Base-by-base conservation (phyloP, 2,113 vertebrate genomes). In the Zapornia atra region DNA sequence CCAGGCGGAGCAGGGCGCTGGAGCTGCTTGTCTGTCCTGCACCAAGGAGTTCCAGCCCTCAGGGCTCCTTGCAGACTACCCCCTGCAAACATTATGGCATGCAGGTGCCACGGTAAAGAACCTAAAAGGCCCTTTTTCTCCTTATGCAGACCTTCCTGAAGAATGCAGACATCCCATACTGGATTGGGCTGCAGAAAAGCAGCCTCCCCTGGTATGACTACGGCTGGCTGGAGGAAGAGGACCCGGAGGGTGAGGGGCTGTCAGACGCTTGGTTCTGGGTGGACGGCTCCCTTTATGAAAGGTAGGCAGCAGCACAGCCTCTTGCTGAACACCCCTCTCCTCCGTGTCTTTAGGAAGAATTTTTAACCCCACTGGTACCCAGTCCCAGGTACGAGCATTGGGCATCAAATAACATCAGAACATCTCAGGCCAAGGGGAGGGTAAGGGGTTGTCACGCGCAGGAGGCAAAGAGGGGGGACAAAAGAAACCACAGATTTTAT, bases 181-280 rank as follows among this genome's bases (percentile, higher is more conserved):
- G 95, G 95, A 96, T 97, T 0, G 95, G 96, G 42, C 48, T 96
- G 64, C 94, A 96, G 64, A 96, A 96, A 65, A 71, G 25, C 56
- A 83, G 51, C 36, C 93, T 83, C 15, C 95, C 95, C n/a, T 96
- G 95, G 95, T 97, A 95, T 0, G 95, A 93, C 17, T 96, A 96
- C 0, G 88, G 61, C 19, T 82, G 95, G 95, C 90, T 96, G 68
- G 96, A 94, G 38, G 96, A 96, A 76, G 90, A 5, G 28, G 85
- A 92, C 8, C 50, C 57, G 0, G 63, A 82, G 0, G 4, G 10
- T 0, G 33, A 82, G 0, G 88, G 61, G 4, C 8, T 4, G 17
- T 53, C 89, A 0, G 91, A 92, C 0, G 86, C 76, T 76, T 96
- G 96, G 96, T 88, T 96, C 59, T 96, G 96, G 96, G 93, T 96